These are phyloP conservation scores for Margarornis squamiger DNA, from an alignment of 2,797 vertebrate species.

Conservation along the genomic window DNA sequence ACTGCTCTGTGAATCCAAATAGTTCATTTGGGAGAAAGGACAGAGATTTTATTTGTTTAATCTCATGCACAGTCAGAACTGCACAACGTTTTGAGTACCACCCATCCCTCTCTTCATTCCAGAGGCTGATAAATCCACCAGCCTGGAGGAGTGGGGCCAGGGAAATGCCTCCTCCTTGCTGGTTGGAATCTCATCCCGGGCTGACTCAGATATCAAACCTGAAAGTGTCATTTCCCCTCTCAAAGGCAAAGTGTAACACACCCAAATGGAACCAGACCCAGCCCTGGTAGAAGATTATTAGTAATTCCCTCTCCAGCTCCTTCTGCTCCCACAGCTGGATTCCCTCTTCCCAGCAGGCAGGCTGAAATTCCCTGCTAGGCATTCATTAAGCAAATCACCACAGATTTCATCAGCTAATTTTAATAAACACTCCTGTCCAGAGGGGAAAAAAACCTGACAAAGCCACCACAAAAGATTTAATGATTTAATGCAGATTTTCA, in stretches of 20 bases:
- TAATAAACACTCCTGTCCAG: neutral
- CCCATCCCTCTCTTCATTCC: neutral
- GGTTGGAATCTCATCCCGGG: fast-evolving
- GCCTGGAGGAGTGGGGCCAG: neutral
- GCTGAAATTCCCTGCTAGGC: neutral
- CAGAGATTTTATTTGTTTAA: neutral
- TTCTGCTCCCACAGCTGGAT: neutral
- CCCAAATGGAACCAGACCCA: fast-evolving
- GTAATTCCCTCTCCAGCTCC: fast-evolving
- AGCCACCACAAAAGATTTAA: neutral
- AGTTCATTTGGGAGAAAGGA: neutral
- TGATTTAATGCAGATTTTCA: neutral
- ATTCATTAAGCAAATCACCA: neutral
- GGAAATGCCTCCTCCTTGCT: neutral
- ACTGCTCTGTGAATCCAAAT: neutral
- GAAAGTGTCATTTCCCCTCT: neutral
- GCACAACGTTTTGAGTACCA: neutral
- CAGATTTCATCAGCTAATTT: neutral
- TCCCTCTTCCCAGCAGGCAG: neutral
- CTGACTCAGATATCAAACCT: neutral
- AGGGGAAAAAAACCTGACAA: too few species aligned
- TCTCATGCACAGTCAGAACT: neutral
- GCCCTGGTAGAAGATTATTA: neutral
- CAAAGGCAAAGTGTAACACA: neutral
- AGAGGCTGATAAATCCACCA: neutral